Evolutionary conservation across 2,113 vertebrate species (phyloP), one percentile per base, ranked within the genome.

Genomic region (Austrofundulus limnaeus): DNA sequence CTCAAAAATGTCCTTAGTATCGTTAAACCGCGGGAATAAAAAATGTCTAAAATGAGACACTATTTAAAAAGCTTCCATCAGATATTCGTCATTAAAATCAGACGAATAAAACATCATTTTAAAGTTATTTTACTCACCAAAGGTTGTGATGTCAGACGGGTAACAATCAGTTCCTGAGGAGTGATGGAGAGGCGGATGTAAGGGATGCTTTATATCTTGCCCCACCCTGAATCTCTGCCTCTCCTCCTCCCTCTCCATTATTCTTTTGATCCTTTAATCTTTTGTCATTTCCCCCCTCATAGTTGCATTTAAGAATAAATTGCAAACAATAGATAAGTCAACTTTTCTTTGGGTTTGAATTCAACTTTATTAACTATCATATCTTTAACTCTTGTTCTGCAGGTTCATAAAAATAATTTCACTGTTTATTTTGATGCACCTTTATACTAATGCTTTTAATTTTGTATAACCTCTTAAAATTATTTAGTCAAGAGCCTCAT

Each of bases 181-280:
- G 68, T 80, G 75, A 72, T 45, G 77, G 6, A 53, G 74, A 69
- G 51, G 53, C 5, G 49, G 39, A 4, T 55, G 72, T 57, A 56
- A 50, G 19, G 16, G 51, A 61, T 72, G 68, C 41, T 88, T 85
- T 87, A 87, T 90, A 82, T 31, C 20, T 34, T 38, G 75, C 79
- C 84, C 74, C 87, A 81, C 84, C 82, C 85, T 61, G 62, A 15
- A 55, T 61, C 66, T 77, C 68, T 72, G 64, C 77, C 71, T 68
- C 61, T 28, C 71, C 66, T 66, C 79, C 67, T 4, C 58, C 67
- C 42, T 12, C 31, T 20, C 11, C 31, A n/a, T 19, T 51, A 56
- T 48, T 34, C 45, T 38, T 11, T 46, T 42, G 11, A 39, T 16
- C 19, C 4, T 20, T 54, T 47, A 34, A 57, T 47, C 17, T 8